Base-by-base conservation (phyloP, 2,888 invertebrate genomes). In the Lasioglossum marginatum region DNA sequence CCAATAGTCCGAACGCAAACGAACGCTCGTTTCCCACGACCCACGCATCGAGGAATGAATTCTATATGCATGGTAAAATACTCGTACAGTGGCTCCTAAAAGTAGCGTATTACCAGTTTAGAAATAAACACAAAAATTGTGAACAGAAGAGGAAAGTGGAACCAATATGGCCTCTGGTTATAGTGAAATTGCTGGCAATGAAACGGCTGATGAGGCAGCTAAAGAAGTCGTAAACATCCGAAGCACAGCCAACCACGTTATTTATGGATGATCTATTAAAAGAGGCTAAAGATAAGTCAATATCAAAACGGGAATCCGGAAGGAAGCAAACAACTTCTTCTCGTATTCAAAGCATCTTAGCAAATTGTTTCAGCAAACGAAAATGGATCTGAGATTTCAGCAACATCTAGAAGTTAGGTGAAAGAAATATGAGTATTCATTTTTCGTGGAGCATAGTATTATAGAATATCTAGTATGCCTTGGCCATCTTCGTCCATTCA, bases 11-110 rank as follows among this genome's bases (percentile, higher is more conserved):
- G 74, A 70, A 57, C 52, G 34, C 34, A 76, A 83, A 79, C 82
- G 87, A 87, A 77, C 78, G 57, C 12, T n/a, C 57, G 82, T 83
- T 87, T 87, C 87, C 87, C 87, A 87, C 87, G 87, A 87, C 87
- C 86, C 87, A 37, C 37, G 68, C 34, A 31, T 2, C 1, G 16
- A 8, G 31, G 57, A 57, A 57, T 57, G n/a, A 57, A n/a, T 57
- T 57, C 57, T n/a, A 57, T 16, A 16, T 19, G 5, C 12, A 23
- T n/a, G n/a, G n/a, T 57, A 57, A 57, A n/a, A 57, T 1, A 10
- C 10, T n/a, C 4, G 57, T 57, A 57, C n/a, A 57, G 57, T n/a
- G n/a, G 12, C 57, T 57, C 0, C n/a, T 57, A 57, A 57, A 57
- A 57, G 57, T 57, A 57, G 12, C 3, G n/a, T 57, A 12, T n/a